A percentile compares a stretch with the other conserved stretches of the same genome.
These are phyloP conservation scores for Drosophila fungiperda DNA, from an alignment of 2,888 invertebrate species.

Conservation along the genomic window DNA sequence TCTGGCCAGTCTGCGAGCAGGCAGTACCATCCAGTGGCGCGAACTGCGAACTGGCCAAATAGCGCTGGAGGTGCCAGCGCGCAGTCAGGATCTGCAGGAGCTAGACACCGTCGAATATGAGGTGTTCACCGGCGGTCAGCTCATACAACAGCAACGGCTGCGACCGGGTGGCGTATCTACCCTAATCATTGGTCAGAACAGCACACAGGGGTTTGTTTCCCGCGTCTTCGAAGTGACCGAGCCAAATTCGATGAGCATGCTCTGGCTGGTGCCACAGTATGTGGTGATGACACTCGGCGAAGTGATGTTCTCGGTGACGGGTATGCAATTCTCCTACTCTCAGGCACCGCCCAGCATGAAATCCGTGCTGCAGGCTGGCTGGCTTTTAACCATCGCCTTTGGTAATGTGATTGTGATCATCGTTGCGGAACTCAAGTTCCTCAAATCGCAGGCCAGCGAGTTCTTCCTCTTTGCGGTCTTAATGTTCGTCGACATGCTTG, in stretches of 20 bases:
- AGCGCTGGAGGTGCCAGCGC: conserved; percentile 53
- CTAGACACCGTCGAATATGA: conserved; percentile 66
- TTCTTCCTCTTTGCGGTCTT: conserved; percentile 95
- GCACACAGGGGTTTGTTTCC: conserved; percentile 20
- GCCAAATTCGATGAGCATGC: conserved; percentile 86
- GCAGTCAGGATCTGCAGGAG: conserved; percentile 62
- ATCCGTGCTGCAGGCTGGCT: conserved; percentile 95
- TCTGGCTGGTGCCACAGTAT: conserved; percentile 89
- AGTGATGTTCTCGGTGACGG: conserved; percentile 89
- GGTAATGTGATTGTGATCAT: conserved; percentile 97
- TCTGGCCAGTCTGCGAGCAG: conserved; percentile 66
- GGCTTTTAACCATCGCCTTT: conserved; percentile 95
- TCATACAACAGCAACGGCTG: conserved; percentile 39
- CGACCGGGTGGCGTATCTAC: conserved; percentile 83
- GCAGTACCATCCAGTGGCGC: conserved; percentile 64
- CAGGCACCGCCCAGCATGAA: conserved; percentile 93
- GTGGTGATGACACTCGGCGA: conserved; percentile 88
- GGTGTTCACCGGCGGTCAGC: conserved; percentile 50
- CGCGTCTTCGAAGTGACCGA: conserved; percentile 67
- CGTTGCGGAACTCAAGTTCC: conserved; percentile 91
- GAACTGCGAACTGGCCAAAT: conserved; percentile 44
- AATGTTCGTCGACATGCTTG: conserved; percentile 92
- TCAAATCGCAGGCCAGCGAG: conserved; percentile 92
- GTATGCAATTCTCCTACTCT: conserved; percentile 89
- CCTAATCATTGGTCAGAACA: conserved; percentile 65